Base-by-base conservation (phyloP, 1,140 invertebrate species). In the Agrypnia vestita region DNA sequence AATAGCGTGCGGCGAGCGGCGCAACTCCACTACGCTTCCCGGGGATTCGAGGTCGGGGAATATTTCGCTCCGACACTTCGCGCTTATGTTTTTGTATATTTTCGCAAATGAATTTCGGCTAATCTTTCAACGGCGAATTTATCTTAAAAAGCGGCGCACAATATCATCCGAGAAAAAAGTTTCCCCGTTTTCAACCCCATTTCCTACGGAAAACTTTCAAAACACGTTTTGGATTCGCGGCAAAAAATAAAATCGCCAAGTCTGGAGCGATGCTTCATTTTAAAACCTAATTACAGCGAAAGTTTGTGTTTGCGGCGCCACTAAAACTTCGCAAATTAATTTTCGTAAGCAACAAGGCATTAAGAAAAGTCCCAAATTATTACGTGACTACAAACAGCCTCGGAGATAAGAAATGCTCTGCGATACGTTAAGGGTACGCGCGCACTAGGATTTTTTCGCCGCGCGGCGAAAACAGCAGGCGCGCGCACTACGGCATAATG, bases 281-380 rank as follows among this genome's bases (percentile, higher is more conserved):
- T 69, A 69, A 69, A 69, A 69, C 64, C 64, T 69, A 69, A 69
- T 69, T 69, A 69, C 64, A 69, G 64, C n/a, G 8, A 47, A 69
- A 69, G 64, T 69, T 69, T 69, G 64, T 69, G 64, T 69, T 69
- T 69, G 64, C 17, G 64, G 64, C 21, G 64, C 43, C 64, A 69
- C 64, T 69, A 69, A 69, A 69, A 69, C 64, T 69, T 69, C 64
- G 17, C 64, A 69, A 69, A 69, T 69, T 69, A 69, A 69, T 69
- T 69, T 69, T 69, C 64, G 64, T 69, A 69, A 69, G 64, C 64
- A 69, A 69, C 64, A 69, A 21, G 35, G 64, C 64, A 69, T 69
- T 69, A 69, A 69, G 64, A 44, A 69, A 69, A 69, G 44, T 69
- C 44, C 44, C 4, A 19, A 69, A 69, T 69, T 69, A 69, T 47